These are phyloP conservation scores for Dicerorhinus sumatrensis DNA, from an alignment of 2,113 vertebrate species.

Conservation along the genomic window DNA sequence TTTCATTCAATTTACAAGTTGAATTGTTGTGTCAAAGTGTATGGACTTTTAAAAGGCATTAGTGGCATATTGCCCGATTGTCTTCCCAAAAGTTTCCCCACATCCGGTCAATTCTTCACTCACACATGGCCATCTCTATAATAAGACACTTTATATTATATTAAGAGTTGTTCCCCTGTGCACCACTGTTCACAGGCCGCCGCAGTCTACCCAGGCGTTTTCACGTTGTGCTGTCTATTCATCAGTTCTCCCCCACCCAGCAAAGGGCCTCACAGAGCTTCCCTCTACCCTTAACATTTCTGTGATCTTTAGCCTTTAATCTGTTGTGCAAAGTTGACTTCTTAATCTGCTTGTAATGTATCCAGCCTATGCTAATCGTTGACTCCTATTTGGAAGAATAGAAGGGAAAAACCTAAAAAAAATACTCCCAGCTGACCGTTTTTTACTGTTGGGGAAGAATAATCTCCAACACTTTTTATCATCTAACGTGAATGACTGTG, in stretches of 20 bases:
- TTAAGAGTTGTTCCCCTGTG: background rate
- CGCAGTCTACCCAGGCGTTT: background rate
- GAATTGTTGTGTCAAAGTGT: background rate
- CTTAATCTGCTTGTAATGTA: background rate
- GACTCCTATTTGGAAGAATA: background rate
- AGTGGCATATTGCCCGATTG: background rate
- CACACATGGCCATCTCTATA: background rate
- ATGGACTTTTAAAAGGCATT: background rate
- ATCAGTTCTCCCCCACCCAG: background rate
- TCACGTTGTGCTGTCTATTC: background rate
- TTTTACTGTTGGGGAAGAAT: background rate
- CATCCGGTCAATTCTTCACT: background rate
- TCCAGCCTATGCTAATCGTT: background rate
- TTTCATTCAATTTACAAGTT: conserved; percentile 12
- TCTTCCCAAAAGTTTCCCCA: background rate
- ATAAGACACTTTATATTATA: background rate
- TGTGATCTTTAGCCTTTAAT: background rate
- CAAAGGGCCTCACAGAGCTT: background rate
- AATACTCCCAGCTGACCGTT: background rate
- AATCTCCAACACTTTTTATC: background rate
- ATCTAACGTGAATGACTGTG: background rate
- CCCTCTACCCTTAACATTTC: background rate
- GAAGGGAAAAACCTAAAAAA: background rate
- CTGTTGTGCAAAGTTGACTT: background rate
- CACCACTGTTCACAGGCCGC: background rate